Evolutionary conservation across 2,797 vertebrate species (phyloP).

Genomic region (Gorsachius magnificus): DNA sequence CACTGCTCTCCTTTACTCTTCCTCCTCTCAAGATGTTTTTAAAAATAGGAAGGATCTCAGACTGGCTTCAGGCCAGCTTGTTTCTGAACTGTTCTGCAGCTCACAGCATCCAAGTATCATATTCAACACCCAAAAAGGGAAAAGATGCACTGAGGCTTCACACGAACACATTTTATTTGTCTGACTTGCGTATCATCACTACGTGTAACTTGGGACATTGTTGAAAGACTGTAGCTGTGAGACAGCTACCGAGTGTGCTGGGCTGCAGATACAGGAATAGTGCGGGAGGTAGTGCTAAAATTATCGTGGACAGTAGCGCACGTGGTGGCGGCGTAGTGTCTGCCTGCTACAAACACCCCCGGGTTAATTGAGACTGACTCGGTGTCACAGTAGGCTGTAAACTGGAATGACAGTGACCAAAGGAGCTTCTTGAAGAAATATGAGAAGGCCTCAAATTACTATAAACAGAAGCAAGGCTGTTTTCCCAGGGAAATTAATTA

Average conservation of each 20-base stretch:
- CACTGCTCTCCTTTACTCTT: not conserved
- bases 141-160: not conserved
- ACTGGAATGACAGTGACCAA: not conserved
- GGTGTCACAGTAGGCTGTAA: not conserved
- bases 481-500: not conserved
- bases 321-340: not conserved
- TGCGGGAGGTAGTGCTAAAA: not conserved
- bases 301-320: not conserved
- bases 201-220: not conserved
- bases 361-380: not conserved
- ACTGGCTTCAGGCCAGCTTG: not conserved
- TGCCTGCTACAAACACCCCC: not conserved
- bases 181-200: not conserved
- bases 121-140: not conserved
- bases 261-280: not conserved
- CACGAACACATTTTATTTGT: not conserved
- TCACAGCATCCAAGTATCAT: not conserved
- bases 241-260: not conserved
- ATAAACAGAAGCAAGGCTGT: not conserved
- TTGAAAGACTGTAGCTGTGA: not conserved
- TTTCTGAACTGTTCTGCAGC: not conserved
- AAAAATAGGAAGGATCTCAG: not conserved
- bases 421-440: not conserved
- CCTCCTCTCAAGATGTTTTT: not conserved
- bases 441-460: not conserved